Percentiles rank a stretch among this genome's conserved stretches.
These are phyloP conservation scores for Apodemia hepburni DNA, from an alignment of 2,888 invertebrate species.

Conservation along the genomic window DNA sequence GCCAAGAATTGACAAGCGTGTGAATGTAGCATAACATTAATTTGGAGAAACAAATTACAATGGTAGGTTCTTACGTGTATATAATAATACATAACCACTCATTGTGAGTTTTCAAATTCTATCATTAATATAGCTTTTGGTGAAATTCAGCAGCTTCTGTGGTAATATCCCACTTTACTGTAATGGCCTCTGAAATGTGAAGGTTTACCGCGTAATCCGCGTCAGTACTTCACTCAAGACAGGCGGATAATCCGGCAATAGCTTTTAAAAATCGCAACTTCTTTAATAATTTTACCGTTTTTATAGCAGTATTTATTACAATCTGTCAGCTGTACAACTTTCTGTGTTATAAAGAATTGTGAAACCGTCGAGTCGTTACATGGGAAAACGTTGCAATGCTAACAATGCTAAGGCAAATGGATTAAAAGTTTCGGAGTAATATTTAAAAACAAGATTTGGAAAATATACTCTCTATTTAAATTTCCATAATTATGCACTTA, in stretches of 20 bases:
- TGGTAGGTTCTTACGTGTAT: not conserved
- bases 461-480: too few relatives aligned
- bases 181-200: slow-evolving; percentile 7
- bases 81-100: not conserved
- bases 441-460: too few relatives aligned
- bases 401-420: too few relatives aligned
- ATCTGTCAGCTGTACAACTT: not conserved
- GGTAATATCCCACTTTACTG: slow-evolving; percentile 8
- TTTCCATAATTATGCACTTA: too few relatives aligned
- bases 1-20: too few relatives aligned
- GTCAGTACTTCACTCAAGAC: slow-evolving; percentile 3
- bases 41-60: too few relatives aligned
- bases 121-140: slow-evolving; percentile 5
- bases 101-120: not conserved
- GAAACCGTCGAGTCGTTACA: too few relatives aligned
- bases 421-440: too few relatives aligned
- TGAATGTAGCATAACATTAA: too few relatives aligned
- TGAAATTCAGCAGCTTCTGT: slow-evolving; percentile 6
- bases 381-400: too few relatives aligned
- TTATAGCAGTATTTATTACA: not conserved
- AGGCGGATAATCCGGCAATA: slow-evolving; percentile 1
- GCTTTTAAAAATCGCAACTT: not conserved
- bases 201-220: slow-evolving; percentile 8
- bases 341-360: too few relatives aligned
- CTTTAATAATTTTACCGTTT: not conserved